Conservation (phyloP, 2,888 invertebrate species). For the Drosophila eohydei region DNA sequence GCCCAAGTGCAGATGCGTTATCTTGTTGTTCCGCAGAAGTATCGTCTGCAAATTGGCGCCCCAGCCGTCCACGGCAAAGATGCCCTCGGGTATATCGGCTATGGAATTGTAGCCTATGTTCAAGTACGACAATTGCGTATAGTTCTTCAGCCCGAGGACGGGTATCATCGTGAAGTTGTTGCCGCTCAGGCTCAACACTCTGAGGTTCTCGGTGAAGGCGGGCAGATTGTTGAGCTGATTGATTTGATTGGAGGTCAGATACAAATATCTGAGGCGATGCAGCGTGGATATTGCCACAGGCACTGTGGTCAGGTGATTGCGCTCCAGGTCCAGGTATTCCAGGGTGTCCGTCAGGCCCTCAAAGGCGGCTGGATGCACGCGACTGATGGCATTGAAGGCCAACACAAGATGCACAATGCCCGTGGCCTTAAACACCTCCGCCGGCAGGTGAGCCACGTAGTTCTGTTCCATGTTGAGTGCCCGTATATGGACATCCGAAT, state of each 20-base stretch:
- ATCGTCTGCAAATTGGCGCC: conserved; percentile 92
- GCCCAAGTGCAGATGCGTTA: conserved; percentile 89
- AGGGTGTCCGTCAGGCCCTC: conserved; percentile 89
- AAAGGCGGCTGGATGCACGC: conserved; percentile 90
- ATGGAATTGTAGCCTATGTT: conserved; percentile 96
- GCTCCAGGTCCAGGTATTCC: conserved; percentile 93
- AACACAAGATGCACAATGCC: conserved; percentile 91
- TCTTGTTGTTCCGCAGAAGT: conserved; percentile 92
- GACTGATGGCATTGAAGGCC: conserved; percentile 90
- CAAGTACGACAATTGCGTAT: conserved; percentile 92
- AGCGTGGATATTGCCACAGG: conserved; percentile 90
- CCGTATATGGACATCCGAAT: conserved; percentile 88
- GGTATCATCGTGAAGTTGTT: conserved; percentile 92
- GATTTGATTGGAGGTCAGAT: conserved; percentile 92
- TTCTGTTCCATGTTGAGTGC: conserved; percentile 94
- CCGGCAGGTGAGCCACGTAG: conserved; percentile 89
- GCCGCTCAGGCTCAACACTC: conserved; percentile 92
- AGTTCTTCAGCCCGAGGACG: conserved; percentile 88
- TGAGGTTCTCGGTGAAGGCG: conserved; percentile 86
- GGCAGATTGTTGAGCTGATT: conserved; percentile 87
- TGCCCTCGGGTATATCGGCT: conserved; percentile 90
- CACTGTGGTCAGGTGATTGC: conserved; percentile 90
- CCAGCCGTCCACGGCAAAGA: conserved; percentile 90
- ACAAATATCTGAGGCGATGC: conserved; percentile 91
- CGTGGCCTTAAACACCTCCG: conserved; percentile 89